A percentile compares a stretch with the other conserved stretches of the same genome.
These are phyloP conservation scores for Formica selysi DNA, from an alignment of 1,140 invertebrate species.

Conservation along the genomic window DNA sequence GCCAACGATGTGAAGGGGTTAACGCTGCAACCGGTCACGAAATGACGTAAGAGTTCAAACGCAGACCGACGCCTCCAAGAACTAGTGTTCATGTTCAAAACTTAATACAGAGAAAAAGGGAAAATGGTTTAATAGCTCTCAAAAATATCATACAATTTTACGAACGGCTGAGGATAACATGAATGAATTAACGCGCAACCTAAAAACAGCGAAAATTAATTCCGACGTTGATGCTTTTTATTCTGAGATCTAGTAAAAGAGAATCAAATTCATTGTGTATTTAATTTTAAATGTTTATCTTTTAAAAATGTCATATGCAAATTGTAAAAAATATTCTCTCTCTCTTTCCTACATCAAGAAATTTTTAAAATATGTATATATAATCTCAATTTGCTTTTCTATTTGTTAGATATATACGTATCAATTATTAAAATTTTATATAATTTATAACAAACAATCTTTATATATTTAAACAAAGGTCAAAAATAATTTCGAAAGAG, in stretches of 20 bases:
- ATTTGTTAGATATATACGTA: background rate
- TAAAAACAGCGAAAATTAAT: background rate
- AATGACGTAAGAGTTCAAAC: background rate
- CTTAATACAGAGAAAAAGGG: too few relatives aligned
- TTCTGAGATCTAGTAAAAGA: background rate
- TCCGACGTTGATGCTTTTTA: background rate
- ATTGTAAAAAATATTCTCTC: background rate
- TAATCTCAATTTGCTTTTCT: background rate
- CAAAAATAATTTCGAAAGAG: background rate
- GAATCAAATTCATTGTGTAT: background rate
- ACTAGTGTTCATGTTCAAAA: background rate
- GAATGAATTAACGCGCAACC: background rate
- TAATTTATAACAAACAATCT: background rate
- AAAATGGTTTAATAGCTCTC: background rate
- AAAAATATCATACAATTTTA: background rate
- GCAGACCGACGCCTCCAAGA: background rate
- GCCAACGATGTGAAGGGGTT: background rate
- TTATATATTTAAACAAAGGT: background rate
- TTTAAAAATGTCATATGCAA: background rate
- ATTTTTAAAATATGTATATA: background rate
- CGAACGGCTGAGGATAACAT: background rate
- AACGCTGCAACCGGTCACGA: constrained; percentile 31
- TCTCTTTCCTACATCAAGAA: background rate
- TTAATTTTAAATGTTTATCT: too few relatives aligned
- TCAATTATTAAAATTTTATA: background rate